Conservation (phyloP, 2,888 invertebrate genomes). For the Tetropium fuscum region DNA sequence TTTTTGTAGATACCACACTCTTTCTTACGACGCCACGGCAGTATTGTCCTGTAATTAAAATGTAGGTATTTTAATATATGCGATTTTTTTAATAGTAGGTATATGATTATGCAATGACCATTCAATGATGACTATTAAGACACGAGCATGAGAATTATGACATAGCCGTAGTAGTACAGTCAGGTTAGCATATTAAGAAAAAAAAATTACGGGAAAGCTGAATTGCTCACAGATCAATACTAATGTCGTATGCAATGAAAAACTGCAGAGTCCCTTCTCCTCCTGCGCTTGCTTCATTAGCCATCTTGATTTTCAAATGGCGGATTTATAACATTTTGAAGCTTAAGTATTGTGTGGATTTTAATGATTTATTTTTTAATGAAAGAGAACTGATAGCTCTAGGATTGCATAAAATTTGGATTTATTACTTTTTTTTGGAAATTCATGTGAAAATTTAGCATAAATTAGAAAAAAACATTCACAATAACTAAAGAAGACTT, state of each 20-base stretch:
- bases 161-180: no score
- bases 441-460: neutral
- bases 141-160: no score
- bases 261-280: neutral
- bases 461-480: neutral
- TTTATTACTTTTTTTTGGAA: neutral
- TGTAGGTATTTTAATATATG: no score
- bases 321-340: neutral
- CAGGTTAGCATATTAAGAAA: neutral
- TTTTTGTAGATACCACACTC: no score
- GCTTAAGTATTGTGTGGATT: slow-evolving; percentile 1
- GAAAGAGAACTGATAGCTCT: neutral
- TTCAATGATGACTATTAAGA: no score
- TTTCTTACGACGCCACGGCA: no score
- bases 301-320: slow-evolving; percentile 1
- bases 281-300: neutral
- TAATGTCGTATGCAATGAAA: slow-evolving; percentile 1
- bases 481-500: slow-evolving; percentile 1
- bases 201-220: neutral
- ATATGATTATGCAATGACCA: no score
- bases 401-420: neutral
- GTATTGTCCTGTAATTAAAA: no score
- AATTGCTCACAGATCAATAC: no score
- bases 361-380: slow-evolving; percentile 2
- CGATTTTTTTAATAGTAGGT: no score